Evolutionary conservation across 2,797 vertebrate genomes (phyloP).

Genomic region (Menidia menidia): DNA sequence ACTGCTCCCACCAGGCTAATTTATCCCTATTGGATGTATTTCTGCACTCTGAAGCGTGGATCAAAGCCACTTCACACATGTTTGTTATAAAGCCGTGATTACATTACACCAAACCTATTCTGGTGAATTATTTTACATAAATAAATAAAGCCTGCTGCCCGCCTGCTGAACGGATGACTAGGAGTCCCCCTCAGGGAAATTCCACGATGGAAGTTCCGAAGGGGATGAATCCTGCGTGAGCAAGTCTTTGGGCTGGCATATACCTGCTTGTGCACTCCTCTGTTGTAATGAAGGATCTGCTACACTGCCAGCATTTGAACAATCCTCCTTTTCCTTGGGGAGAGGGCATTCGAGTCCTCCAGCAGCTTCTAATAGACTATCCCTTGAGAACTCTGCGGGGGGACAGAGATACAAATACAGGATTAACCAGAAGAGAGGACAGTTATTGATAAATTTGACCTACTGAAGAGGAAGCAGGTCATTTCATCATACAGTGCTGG

Average conservation of each 20-base stretch:
- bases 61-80: conserved; percentile 51
- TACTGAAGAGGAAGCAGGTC: background rate
- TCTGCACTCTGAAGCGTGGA: conserved; percentile 37
- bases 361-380: conserved; percentile 77
- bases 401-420: conserved; percentile 26
- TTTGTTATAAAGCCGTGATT: conserved; percentile 48
- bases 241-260: background rate
- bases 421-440: conserved; percentile 5
- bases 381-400: conserved; percentile 80
- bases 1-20: background rate
- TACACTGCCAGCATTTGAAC: conserved; percentile 51
- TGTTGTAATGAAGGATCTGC: conserved; percentile 61
- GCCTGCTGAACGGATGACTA: conserved; percentile 11
- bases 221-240: background rate
- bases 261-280: conserved; percentile 72
- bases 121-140: conserved; percentile 35
- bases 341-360: conserved; percentile 67
- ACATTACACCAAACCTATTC: conserved; percentile 39
- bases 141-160: conserved; percentile 40
- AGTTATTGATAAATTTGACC: background rate
- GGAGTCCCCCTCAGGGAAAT: conserved; percentile 9
- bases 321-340: conserved; percentile 63
- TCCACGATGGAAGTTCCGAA: background rate
- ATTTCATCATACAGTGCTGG: background rate
- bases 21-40: conserved; percentile 9